Base-by-base conservation (phyloP, 2,888 invertebrate genomes). In the Apocheima hispidaria region DNA sequence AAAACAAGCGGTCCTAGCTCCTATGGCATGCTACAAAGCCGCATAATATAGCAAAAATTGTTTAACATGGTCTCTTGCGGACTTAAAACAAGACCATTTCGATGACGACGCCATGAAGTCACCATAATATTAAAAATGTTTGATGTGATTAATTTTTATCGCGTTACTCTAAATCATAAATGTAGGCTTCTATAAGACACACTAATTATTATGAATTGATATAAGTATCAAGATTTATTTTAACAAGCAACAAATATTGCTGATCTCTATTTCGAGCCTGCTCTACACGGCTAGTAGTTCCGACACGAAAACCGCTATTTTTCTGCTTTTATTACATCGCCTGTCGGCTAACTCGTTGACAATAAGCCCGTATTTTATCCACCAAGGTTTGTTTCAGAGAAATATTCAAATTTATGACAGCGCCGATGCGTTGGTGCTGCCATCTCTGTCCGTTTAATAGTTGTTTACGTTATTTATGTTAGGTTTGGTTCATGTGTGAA, bases 341-440 rank as follows among this genome's bases (percentile, higher is more conserved):
- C 62, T 60, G 67, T 70, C 71, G 62, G 73, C 72, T 66, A 71
- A 66, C 73, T 73, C 76, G 78, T 78, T 88, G 87, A 92, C 91
- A 92, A 92, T 92, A 86, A 86, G 82, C 81, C 81, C 79, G 83
- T 91, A 91, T 91, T 83, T 92, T 89, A 92, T 86, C 77, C 71
- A 48, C 57, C 59, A 72, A 72, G 82, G 74, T 82, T 83, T 82
- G 82, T 83, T 88, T 80, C 82, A 78, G 75, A 76, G 83, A 85
- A 88, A 88, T 87, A 88, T 90, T 90, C 86, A 90, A 87, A 92
- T 92, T 91, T 92, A 92, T 91, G 90, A 92, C 75, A 60, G 78
- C 82, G 77, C 80, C 67, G 67, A 67, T 67, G 68, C 63, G 66
- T 75, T 20, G 48, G 74, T 66, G 65, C 64, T 65, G 69, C 58